These are phyloP conservation scores for Natrix natrix DNA, from an alignment of 2,797 vertebrate genomes.

Conservation along the genomic window DNA sequence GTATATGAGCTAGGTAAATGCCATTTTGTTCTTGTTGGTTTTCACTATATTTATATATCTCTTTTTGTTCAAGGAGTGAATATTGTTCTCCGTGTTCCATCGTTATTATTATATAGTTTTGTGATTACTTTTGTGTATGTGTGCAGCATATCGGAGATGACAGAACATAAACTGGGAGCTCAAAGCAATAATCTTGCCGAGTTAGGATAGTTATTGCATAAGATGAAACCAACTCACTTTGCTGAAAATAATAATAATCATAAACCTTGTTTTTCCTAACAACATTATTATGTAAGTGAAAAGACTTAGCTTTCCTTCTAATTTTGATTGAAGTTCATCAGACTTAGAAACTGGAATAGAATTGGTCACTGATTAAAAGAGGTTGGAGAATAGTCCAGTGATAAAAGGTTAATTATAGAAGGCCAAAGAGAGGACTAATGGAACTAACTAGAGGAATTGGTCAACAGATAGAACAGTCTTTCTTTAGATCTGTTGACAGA, in stretches of 20 bases:
- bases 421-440: not conserved
- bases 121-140: not conserved
- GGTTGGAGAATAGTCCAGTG: not conserved
- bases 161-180: slow-evolving; percentile 7
- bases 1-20: slow-evolving; percentile 65
- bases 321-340: not conserved
- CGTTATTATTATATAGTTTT: not conserved
- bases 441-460: not conserved
- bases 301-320: not conserved
- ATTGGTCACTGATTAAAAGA: not conserved
- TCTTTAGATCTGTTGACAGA: not conserved
- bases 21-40: not conserved
- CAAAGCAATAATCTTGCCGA: not conserved
- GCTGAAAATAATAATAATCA: slow-evolving; percentile 1
- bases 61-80: not conserved
- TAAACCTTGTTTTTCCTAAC: not conserved
- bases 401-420: not conserved
- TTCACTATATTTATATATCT: not conserved
- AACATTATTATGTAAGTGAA: not conserved
- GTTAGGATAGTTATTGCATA: not conserved
- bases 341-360: not conserved
- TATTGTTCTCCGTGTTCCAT: not conserved
- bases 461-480: not conserved
- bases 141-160: not conserved
- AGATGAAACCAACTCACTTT: not conserved